These are phyloP conservation scores for Ypsolopha sequella DNA, from an alignment of 2,888 invertebrate genomes.

Conservation along the genomic window DNA sequence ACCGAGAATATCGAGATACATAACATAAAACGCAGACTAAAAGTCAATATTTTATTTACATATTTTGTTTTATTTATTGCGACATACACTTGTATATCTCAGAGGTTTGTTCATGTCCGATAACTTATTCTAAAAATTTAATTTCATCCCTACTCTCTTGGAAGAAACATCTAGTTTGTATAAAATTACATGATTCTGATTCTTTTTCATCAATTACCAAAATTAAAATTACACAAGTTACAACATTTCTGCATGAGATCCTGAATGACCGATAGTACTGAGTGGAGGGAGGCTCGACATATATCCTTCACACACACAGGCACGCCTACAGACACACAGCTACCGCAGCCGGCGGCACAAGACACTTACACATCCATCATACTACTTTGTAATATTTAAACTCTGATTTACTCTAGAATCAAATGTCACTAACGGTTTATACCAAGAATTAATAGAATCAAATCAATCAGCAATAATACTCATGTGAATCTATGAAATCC, in stretches of 20 bases:
- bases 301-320: slow-evolving; percentile 18
- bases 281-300: slow-evolving; percentile 24
- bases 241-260: slow-evolving; percentile 64
- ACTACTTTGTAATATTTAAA: slow-evolving; percentile 1
- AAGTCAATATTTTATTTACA: slow-evolving; percentile 62
- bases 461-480: slow-evolving; percentile 67
- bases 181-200: slow-evolving; percentile 66
- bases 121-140: slow-evolving; percentile 48
- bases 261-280: slow-evolving; percentile 21
- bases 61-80: slow-evolving; percentile 45
- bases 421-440: background rate
- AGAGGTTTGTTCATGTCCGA: slow-evolving; percentile 64
- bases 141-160: slow-evolving; percentile 56
- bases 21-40: slow-evolving; percentile 36
- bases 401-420: background rate
- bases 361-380: background rate
- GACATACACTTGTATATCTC: slow-evolving; percentile 66
- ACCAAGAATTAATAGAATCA: slow-evolving; percentile 18
- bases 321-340: slow-evolving; percentile 17
- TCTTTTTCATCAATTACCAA: slow-evolving; percentile 37
- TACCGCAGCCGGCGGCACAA: slow-evolving; percentile 10
- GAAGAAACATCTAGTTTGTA: slow-evolving; percentile 56
- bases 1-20: background rate
- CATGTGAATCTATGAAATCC: slow-evolving; percentile 61
- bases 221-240: slow-evolving; percentile 54